A percentile compares a stretch with the other conserved stretches of the same genome.
phyloP scores from a whole-genome alignment of 37 sponge, comb jelly and placozoan species.

The Bolinopsis microptera region DNA sequence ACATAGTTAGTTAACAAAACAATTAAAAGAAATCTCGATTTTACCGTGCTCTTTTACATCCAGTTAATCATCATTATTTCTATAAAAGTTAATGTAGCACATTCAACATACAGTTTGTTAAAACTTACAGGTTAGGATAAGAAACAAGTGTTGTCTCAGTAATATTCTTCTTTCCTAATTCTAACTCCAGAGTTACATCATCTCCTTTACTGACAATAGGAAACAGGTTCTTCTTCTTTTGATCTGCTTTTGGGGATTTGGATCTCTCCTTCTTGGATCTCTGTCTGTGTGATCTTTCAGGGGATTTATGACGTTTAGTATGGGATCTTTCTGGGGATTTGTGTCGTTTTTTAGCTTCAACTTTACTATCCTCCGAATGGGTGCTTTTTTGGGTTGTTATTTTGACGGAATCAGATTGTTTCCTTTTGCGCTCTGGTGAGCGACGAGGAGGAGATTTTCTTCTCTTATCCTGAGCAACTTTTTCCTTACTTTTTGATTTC shows the following conservation, averaged over 20 bases:
- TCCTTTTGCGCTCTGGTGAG: neutral
- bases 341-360: neutral
- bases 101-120: neutral
- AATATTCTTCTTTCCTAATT: neutral
- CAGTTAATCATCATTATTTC: too few relatives aligned
- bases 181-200: neutral
- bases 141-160: slow-evolving; percentile 12
- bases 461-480: neutral
- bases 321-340: neutral
- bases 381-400: neutral
- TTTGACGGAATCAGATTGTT: neutral
- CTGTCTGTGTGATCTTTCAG: neutral
- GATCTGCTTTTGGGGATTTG: neutral
- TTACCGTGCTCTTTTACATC: too few relatives aligned
- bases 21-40: neutral
- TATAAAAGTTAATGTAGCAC: neutral
- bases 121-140: slow-evolving; percentile 32
- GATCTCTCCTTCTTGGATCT: neutral
- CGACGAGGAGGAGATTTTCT: neutral
- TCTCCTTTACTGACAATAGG: neutral
- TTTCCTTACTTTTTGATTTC: neutral
- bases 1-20: neutral
- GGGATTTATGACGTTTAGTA: neutral
- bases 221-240: neutral
- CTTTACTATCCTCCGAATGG: neutral